A percentile compares a stretch with the other conserved stretches of the same genome.
These are phyloP conservation scores for Carpatolechia fugitivella DNA, from an alignment of 2,888 invertebrate species.

Conservation along the genomic window DNA sequence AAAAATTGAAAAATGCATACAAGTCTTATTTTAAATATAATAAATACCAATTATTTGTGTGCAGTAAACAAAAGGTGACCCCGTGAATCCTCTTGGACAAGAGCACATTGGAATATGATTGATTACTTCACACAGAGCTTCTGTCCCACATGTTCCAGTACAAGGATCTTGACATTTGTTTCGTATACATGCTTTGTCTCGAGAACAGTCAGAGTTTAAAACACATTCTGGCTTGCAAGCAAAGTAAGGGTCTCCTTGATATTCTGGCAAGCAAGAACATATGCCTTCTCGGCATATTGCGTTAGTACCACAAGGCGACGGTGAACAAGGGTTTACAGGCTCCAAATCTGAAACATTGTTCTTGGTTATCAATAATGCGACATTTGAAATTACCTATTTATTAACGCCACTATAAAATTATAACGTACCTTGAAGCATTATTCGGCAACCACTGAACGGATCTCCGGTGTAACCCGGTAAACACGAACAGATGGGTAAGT, in stretches of 20 bases:
- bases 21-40: no score
- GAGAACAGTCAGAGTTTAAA: constrained; percentile 84
- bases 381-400: no score
- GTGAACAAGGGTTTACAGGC: constrained; percentile 80
- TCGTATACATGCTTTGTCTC: constrained; percentile 84
- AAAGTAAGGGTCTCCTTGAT: constrained; percentile 85
- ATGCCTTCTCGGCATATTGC: constrained; percentile 81
- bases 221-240: constrained; percentile 90
- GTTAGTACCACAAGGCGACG: constrained; percentile 85
- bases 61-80: constrained; percentile 82
- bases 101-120: constrained; percentile 85
- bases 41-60: constrained; percentile 52
- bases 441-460: constrained; percentile 81
- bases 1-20: no score
- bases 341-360: constrained; percentile 48
- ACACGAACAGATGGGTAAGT: constrained; percentile 85
- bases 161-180: constrained; percentile 88
- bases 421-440: constrained; percentile 47
- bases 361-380: no score
- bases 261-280: constrained; percentile 85
- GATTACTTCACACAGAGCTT: constrained; percentile 79
- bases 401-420: background rate
- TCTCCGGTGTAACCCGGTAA: constrained; percentile 84
- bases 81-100: constrained; percentile 82
- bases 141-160: constrained; percentile 82